phyloP scores from a whole-genome alignment of 2,888 invertebrate genomes.

The Lottia gigantea region DNA sequence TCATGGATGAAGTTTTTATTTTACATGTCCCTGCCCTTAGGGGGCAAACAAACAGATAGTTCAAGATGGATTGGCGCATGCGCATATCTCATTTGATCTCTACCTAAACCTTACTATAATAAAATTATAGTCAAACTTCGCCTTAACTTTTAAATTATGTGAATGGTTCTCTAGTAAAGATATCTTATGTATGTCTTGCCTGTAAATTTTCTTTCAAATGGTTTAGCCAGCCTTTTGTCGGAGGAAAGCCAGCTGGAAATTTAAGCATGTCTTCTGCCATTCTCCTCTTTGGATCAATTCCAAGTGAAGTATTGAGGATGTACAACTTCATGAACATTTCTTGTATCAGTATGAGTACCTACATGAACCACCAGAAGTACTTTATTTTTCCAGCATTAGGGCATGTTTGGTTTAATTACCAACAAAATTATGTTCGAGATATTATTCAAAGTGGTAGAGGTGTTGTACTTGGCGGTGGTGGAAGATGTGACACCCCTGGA shows the following conservation, averaged over 20 bases:
- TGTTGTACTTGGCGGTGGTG: constrained; percentile 20
- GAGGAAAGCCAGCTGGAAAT: constrained; percentile 15
- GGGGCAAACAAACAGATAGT: too few relatives aligned
- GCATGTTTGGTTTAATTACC: constrained; percentile 11
- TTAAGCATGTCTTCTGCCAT: not conserved
- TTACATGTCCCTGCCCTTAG: too few relatives aligned
- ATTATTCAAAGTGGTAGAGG: not conserved
- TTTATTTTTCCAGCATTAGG: not conserved
- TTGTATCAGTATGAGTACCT: constrained; percentile 1
- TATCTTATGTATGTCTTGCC: not conserved
- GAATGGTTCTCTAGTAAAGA: not conserved
- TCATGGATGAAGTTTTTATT: too few relatives aligned
- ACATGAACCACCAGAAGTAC: constrained; percentile 10
- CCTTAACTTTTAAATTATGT: not conserved
- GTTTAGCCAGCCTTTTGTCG: constrained; percentile 17
- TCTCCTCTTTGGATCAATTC: constrained; percentile 9
- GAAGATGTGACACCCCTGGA: constrained; percentile 17
- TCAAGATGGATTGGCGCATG: too few relatives aligned
- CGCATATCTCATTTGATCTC: too few relatives aligned
- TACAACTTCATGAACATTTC: constrained; percentile 8
- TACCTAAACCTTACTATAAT: too few relatives aligned
- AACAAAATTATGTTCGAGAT: constrained; percentile 1
- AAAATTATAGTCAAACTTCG: too few relatives aligned
- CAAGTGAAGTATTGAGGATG: constrained; percentile 6
- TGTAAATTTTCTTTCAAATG: not conserved